Base-by-base conservation (phyloP, 2,888 invertebrate genomes). In the Augochlorella aurata region DNA sequence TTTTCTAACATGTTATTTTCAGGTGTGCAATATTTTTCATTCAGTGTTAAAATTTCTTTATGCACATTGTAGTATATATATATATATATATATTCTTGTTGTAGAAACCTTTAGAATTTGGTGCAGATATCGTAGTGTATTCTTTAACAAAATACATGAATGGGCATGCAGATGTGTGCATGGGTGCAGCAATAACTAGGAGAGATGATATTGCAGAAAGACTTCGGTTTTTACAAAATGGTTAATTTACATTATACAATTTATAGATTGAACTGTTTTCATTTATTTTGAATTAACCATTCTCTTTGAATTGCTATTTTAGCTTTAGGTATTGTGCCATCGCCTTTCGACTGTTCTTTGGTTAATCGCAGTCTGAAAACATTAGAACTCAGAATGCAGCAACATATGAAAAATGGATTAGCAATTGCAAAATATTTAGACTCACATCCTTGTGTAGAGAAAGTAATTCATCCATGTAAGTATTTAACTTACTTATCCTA, bases 61-160 rank as follows among this genome's bases (percentile, higher is more conserved):
- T 52, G 24, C 50, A 50, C n/a, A 9, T 14, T 16, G 14, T 18
- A 16, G 18, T 24, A 73, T 0, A 66, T 58, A 1, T 52, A n/a
- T 71, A 77, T 18, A 18, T 24, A 73, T 0, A 66, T 58, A 1
- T 52, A n/a, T 71, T 78, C 18, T 74, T 10, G n/a, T 69, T 70
- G 16, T 65, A 99, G 96, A 95, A 96, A 80, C 99, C 99, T 0
- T 94, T 99, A 75, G 96, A 96, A 44, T 95, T 98, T 52, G 99
- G 99, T 0, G 99, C 98, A 1, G 99, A 99, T 93, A 94, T 99
- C 75, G 97, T 97, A 2, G 94, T 98, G 89, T 98, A 99, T 94
- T 99, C 99, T 0, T 92, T 99, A 75, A 98, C 99, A 0, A 99
- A 99, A 94, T 99, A 99, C 93, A 97, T 99, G 96, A 99, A 99